phyloP scores from a whole-genome alignment of 2,113 vertebrate species.

The Cottus gobio region DNA sequence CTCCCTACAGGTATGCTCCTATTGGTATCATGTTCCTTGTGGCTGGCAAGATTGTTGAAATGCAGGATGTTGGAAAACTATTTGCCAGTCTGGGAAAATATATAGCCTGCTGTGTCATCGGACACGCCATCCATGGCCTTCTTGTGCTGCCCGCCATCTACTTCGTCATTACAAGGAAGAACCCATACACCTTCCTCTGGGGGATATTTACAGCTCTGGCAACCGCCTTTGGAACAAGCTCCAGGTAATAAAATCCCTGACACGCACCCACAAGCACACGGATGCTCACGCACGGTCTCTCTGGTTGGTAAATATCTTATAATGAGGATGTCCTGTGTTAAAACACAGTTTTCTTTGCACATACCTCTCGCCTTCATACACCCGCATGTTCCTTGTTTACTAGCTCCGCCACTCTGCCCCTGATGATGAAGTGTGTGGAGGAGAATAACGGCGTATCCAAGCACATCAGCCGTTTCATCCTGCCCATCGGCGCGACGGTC shows the following conservation, averaged over 20 bases:
- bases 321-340: constrained; percentile 2
- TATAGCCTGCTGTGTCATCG: constrained; percentile 89
- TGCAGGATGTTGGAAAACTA: constrained; percentile 84
- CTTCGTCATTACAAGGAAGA: constrained; percentile 88
- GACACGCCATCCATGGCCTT: constrained; percentile 88
- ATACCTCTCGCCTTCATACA: background rate
- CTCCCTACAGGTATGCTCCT: constrained; percentile 87
- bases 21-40: constrained; percentile 94
- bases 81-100: constrained; percentile 91
- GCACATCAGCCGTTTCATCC: constrained; percentile 93
- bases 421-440: constrained; percentile 95
- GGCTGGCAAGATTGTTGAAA: constrained; percentile 90
- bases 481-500: constrained; percentile 92
- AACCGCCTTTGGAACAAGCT: constrained; percentile 92
- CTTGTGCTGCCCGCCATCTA: constrained; percentile 89
- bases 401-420: constrained; percentile 90
- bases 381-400: background rate
- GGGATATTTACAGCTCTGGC: constrained; percentile 88
- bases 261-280: background rate
- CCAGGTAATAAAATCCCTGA: constrained; percentile 83
- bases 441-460: constrained; percentile 90
- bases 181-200: constrained; percentile 91
- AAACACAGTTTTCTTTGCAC: background rate
- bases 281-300: background rate
- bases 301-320: background rate